Evolutionary conservation across 2,797 vertebrate genomes (phyloP).

Genomic region (Geotrypetes seraphini): DNA sequence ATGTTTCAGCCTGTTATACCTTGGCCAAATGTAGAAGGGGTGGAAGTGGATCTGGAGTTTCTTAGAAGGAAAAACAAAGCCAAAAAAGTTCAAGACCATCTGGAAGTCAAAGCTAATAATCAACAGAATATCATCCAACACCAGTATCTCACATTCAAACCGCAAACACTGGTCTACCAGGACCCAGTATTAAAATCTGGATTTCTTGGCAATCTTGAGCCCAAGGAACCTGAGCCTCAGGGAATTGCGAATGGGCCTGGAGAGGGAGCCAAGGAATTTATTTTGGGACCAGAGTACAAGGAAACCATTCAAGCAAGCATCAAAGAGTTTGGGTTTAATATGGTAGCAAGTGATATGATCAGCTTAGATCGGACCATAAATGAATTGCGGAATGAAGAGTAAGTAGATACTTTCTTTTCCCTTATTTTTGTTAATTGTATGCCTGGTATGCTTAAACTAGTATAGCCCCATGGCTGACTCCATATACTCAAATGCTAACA

Average conservation of each 20-base stretch:
- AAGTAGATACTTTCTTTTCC: conserved; percentile 49
- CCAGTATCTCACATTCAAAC: conserved; percentile 88
- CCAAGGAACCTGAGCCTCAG: conserved; percentile 76
- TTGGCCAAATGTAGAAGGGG: conserved; percentile 94
- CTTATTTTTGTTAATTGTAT: conserved; percentile 2
- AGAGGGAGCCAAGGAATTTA: conserved; percentile 79
- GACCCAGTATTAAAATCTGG: conserved; percentile 73
- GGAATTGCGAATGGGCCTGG: conserved; percentile 80
- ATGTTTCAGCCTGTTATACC: conserved; percentile 87
- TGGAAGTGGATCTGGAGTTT: conserved; percentile 91
- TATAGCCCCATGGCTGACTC: no score
- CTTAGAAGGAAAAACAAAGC: conserved; percentile 78
- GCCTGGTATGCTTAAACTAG: no score
- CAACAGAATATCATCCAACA: conserved; percentile 75
- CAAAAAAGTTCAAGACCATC: conserved; percentile 49
- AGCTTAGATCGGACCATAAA: conserved; percentile 84
- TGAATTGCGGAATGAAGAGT: conserved; percentile 93
- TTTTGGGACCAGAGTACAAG: conserved; percentile 87
- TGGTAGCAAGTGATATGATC: conserved; percentile 98
- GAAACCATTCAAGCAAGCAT: conserved; percentile 81
- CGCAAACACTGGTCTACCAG: conserved; percentile 68
- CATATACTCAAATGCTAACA: no score
- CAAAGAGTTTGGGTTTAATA: conserved; percentile 98
- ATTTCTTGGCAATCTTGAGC: conserved; percentile 83
- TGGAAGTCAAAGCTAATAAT: conserved; percentile 44